Conservation (phyloP, 1,140 invertebrate genomes). For the Danaus plexippus region DNA sequence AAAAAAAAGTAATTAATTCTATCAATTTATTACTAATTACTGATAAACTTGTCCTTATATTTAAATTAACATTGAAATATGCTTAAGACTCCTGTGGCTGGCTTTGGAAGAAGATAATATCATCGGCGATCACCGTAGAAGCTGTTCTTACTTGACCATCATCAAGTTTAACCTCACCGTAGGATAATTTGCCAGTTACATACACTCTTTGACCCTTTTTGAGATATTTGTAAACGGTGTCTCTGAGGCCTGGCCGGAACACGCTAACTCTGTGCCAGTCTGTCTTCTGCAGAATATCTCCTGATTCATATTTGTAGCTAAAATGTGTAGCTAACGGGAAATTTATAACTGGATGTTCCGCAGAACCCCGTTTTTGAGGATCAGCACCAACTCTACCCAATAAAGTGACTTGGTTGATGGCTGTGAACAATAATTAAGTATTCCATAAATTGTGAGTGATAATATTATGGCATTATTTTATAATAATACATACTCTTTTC, state of each 20-base stretch:
- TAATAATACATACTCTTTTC: conserved; percentile 32
- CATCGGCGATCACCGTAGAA: conserved; percentile 88
- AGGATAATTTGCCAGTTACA: conserved; percentile 86
- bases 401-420: conserved; percentile 88
- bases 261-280: conserved; percentile 93
- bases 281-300: conserved; percentile 86
- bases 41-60: conserved; percentile 6
- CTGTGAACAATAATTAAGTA: conserved; percentile 71
- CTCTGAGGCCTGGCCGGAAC: conserved; percentile 87
- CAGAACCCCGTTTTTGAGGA: conserved; percentile 86
- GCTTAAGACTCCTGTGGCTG: conserved; percentile 21
- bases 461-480: conserved; percentile 1
- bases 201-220: conserved; percentile 91
- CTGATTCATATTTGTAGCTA: conserved; percentile 85
- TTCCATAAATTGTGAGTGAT: background rate
- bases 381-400: conserved; percentile 89
- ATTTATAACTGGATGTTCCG: conserved; percentile 87
- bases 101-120: conserved; percentile 84
- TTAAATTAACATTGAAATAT: conserved; percentile 2
- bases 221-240: conserved; percentile 83
- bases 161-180: conserved; percentile 88
- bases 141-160: conserved; percentile 79
- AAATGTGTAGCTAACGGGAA: conserved; percentile 93
- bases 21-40: background rate
- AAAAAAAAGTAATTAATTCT: too few species aligned